These are phyloP conservation scores for Mystacides longicornis DNA, from an alignment of 2,888 invertebrate genomes.

Conservation along the genomic window DNA sequence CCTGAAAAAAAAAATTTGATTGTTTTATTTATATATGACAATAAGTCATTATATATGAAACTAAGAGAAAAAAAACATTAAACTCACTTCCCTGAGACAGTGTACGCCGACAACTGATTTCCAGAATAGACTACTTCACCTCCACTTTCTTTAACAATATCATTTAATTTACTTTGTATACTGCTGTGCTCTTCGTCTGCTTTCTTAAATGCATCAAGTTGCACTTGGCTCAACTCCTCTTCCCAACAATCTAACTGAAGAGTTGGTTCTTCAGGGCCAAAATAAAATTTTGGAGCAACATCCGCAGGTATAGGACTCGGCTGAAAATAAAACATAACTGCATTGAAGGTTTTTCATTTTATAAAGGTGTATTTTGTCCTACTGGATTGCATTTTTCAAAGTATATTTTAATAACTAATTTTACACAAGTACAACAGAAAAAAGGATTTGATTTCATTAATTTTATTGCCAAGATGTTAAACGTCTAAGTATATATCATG, in stretches of 20 bases:
- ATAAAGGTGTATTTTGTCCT: too few species aligned
- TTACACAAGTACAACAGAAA: too few species aligned
- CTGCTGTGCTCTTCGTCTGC: constrained; percentile 61
- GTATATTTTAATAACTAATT: too few species aligned
- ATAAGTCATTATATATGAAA: neutral
- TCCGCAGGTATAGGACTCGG: constrained; percentile 5
- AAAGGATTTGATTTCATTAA: too few species aligned
- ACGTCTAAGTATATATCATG: too few species aligned
- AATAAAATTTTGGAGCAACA: constrained; percentile 24
- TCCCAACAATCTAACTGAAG: constrained; percentile 65
- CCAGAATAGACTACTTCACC: constrained; percentile 61
- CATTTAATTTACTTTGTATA: constrained; percentile 54
- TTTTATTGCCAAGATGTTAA: too few species aligned
- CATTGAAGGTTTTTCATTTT: neutral
- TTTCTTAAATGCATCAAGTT: constrained; percentile 54
- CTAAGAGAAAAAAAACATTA: neutral
- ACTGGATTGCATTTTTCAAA: too few species aligned
- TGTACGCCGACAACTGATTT: constrained; percentile 57
- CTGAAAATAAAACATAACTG: constrained; percentile 1
- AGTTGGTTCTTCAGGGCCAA: constrained; percentile 47
- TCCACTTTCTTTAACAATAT: constrained; percentile 50
- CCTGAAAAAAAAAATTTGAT: constrained; percentile 29
- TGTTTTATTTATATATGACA: neutral
- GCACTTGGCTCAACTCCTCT: constrained; percentile 61
- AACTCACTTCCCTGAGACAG: constrained; percentile 52